These are phyloP conservation scores for Sardina pilchardus DNA, from an alignment of 2,113 vertebrate genomes.

Conservation along the genomic window DNA sequence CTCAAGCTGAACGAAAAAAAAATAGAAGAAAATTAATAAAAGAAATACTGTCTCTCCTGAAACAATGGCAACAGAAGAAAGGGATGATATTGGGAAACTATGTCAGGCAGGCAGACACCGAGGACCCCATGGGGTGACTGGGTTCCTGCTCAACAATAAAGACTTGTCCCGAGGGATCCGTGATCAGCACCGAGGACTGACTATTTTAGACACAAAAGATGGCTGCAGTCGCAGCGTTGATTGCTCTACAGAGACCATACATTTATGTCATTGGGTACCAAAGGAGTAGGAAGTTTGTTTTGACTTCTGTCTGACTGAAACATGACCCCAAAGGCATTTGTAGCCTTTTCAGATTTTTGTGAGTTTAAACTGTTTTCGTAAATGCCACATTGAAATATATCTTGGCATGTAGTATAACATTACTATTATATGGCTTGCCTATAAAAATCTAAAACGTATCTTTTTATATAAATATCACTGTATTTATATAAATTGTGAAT, in stretches of 20 bases:
- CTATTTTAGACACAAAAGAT: slow-evolving; percentile 9
- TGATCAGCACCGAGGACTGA: slow-evolving; percentile 57
- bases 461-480: not conserved
- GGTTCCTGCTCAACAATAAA: slow-evolving; percentile 72
- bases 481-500: not conserved
- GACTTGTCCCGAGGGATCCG: slow-evolving; percentile 64
- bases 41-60: slow-evolving; percentile 14
- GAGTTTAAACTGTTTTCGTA: not conserved
- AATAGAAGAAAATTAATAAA: not conserved
- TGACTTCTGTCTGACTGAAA: not conserved
- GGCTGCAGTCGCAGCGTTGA: slow-evolving; percentile 14
- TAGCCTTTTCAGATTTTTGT: not conserved
- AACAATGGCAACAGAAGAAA: slow-evolving; percentile 49
- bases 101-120: slow-evolving; percentile 64
- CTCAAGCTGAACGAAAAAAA: not conserved
- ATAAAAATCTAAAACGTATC: not conserved
- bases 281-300: not conserved
- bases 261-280: not conserved
- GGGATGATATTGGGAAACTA: slow-evolving; percentile 62
- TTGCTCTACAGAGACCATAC: not conserved
- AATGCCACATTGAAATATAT: not conserved
- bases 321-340: not conserved
- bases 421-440: not conserved
- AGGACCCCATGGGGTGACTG: slow-evolving; percentile 60
- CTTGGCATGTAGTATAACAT: not conserved